phyloP scores from a whole-genome alignment of 2,888 invertebrate species.

The Hirtodrosophila confusa region DNA sequence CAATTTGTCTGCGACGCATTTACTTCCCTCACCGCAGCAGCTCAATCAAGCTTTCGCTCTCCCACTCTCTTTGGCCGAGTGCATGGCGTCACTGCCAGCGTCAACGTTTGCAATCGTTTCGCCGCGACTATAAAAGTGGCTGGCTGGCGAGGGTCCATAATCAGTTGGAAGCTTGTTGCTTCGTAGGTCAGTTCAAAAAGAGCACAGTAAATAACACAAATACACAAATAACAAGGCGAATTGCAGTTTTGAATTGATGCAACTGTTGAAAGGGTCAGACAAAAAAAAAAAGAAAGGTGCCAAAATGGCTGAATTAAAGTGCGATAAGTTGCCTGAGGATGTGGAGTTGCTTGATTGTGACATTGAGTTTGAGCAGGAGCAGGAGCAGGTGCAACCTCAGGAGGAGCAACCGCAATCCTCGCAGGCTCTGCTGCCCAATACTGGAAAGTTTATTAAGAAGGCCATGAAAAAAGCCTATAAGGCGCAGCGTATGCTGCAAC shows the following conservation, averaged over 20 bases:
- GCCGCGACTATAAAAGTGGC: conserved; percentile 66
- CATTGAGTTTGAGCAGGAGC: conserved; percentile 25
- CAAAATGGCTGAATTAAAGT: conserved; percentile 50
- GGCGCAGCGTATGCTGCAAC: conserved; percentile 59
- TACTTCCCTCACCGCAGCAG: background rate
- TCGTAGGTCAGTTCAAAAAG: conserved; percentile 13
- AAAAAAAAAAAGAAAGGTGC: background rate
- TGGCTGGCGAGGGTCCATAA: conserved; percentile 54
- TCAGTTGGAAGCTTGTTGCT: conserved; percentile 58
- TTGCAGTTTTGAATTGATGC: background rate
- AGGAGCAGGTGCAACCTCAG: too few relatives aligned
- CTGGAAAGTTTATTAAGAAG: conserved; percentile 29
- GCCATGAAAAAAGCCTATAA: conserved; percentile 66
- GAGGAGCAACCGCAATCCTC: conserved; percentile 32
- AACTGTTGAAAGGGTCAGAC: background rate
- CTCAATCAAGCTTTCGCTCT: conserved; percentile 5
- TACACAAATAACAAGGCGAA: background rate
- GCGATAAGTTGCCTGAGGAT: conserved; percentile 6
- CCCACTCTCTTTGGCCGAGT: background rate
- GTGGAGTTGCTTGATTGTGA: conserved; percentile 46
- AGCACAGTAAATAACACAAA: background rate
- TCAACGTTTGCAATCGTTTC: conserved; percentile 47
- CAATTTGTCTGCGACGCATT: conserved; percentile 3
- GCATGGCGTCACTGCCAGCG: conserved; percentile 26
- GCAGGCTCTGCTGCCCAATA: background rate